Conservation (phyloP, 1,140 invertebrate genomes). For the Trachymyrmex septentrionalis region DNA sequence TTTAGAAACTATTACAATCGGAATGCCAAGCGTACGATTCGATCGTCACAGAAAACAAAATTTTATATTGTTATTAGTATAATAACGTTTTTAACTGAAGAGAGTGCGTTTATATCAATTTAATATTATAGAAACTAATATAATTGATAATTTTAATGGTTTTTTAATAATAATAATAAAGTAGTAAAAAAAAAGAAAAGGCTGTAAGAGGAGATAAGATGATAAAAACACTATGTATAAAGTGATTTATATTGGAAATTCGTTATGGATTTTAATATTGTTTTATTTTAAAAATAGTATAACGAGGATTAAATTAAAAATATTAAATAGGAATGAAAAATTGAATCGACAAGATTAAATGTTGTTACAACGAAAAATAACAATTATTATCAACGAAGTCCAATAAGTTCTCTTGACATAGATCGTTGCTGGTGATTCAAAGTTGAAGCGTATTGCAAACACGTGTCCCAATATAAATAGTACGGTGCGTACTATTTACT, state of each 20-base stretch:
- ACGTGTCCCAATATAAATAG: slow-evolving; percentile 82
- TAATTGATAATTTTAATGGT: neutral
- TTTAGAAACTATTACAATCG: neutral
- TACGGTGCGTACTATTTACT: slow-evolving; percentile 84
- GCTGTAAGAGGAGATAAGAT: neutral
- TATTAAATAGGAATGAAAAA: neutral
- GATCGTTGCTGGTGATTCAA: slow-evolving; percentile 44
- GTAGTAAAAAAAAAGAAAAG: neutral
- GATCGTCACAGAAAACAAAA: neutral
- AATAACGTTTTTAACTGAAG: neutral
- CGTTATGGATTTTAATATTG: neutral
- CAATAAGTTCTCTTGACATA: neutral
- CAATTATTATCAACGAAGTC: neutral
- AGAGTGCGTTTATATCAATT: neutral
- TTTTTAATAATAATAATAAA: neutral
- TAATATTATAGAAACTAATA: neutral
- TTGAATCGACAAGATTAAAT: neutral
- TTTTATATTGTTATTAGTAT: neutral
- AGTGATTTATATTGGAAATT: neutral
- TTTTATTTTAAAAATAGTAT: slow-evolving; percentile 3
- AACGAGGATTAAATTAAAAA: slow-evolving; percentile 5
- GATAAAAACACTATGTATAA: neutral
- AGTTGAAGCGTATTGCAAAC: slow-evolving; percentile 71
- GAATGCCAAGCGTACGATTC: neutral
- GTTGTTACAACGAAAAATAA: neutral